These are phyloP conservation scores for Hoplostethus atlanticus DNA, from an alignment of 2,797 vertebrate genomes.

Conservation along the genomic window DNA sequence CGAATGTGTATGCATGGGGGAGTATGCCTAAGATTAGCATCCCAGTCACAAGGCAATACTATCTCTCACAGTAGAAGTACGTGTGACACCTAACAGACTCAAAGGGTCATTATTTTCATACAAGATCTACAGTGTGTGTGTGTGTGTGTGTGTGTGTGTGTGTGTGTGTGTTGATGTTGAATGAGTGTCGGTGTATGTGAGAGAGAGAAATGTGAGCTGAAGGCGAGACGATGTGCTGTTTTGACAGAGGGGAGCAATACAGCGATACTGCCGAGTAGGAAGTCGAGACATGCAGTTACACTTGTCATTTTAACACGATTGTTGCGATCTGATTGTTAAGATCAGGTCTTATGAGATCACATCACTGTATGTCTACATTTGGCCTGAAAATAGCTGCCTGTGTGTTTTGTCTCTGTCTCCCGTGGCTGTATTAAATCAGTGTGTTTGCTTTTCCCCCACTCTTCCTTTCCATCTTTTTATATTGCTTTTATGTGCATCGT, in stretches of 20 bases:
- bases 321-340: slow-evolving; percentile 12
- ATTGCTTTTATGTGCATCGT: not conserved
- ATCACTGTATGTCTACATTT: not conserved
- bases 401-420: slow-evolving; percentile 2
- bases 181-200: slow-evolving; percentile 1
- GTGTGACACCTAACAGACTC: not conserved
- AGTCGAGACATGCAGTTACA: not conserved
- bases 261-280: not conserved
- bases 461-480: slow-evolving; percentile 2
- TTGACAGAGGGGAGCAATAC: slow-evolving; percentile 6
- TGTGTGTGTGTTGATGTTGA: slow-evolving; percentile 7
- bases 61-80: not conserved
- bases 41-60: not conserved
- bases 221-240: slow-evolving; percentile 9
- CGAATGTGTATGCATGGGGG: not conserved
- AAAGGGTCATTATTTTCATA: slow-evolving; percentile 23
- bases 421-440: not conserved
- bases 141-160: not conserved
- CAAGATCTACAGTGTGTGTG: not conserved
- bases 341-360: slow-evolving; percentile 6
- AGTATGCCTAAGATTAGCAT: slow-evolving; percentile 1
- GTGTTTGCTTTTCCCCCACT: not conserved
- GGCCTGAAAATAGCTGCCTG: slow-evolving; percentile 12
- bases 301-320: too few species aligned
- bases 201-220: not conserved